Evolutionary conservation across 2,797 vertebrate genomes (phyloP).

Genomic region (Melanogrammus aeglefinus): DNA sequence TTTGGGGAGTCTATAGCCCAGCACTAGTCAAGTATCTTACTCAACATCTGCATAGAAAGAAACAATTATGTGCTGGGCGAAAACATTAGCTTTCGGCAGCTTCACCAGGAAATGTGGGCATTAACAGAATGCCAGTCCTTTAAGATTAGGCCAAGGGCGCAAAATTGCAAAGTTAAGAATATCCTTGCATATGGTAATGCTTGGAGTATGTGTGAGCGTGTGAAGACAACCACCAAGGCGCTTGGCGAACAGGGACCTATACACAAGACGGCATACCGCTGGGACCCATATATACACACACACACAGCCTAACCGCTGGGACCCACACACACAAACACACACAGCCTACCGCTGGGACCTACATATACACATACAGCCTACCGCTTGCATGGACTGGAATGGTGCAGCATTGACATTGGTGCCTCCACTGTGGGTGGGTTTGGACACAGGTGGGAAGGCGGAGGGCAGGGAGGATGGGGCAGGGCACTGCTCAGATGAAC

Average conservation of each 20-base stretch:
- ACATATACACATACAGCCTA: conserved; percentile 61
- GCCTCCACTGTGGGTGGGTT: conserved; percentile 92
- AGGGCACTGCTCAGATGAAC: conserved; percentile 87
- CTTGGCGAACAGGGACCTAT: neutral
- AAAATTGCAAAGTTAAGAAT: neutral
- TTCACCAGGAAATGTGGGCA: neutral
- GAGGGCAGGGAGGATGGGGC: conserved; percentile 85
- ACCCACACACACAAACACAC: neutral
- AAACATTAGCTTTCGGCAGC: neutral
- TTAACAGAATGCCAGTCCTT: neutral
- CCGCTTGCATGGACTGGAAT: conserved; percentile 99
- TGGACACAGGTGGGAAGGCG: conserved; percentile 93
- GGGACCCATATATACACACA: neutral
- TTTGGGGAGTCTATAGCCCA: neutral
- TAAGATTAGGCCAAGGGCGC: neutral
- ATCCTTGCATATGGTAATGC: neutral
- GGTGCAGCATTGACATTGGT: conserved; percentile 99
- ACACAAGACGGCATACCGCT: neutral
- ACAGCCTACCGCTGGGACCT: conserved; percentile 3
- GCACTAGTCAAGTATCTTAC: neutral
- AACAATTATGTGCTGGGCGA: neutral
- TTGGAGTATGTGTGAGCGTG: neutral
- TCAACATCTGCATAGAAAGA: neutral
- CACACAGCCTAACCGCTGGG: neutral
- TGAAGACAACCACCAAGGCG: neutral